Conservation (phyloP, 2,797 vertebrate genomes). For the Xerus rutilus region DNA sequence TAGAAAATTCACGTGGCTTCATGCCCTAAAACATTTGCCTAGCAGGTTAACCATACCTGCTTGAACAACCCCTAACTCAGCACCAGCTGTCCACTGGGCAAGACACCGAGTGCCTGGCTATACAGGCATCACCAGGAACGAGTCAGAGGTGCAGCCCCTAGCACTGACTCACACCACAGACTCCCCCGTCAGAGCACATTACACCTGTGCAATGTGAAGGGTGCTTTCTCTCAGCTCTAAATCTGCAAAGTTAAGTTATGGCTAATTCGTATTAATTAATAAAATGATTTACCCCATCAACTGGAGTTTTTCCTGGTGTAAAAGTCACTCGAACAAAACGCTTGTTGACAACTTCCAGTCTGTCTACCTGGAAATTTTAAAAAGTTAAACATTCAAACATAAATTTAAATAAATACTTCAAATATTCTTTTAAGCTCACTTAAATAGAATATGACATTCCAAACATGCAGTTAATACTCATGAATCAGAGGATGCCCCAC, state of each 20-base stretch:
- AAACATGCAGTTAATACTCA: not conserved
- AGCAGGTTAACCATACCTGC: too few species aligned
- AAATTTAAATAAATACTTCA: constrained; percentile 51
- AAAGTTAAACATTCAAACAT: constrained; percentile 67
- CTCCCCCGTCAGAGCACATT: not conserved
- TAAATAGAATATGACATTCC: not conserved
- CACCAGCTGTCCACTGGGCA: too few species aligned
- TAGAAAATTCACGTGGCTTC: too few species aligned
- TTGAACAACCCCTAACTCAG: too few species aligned
- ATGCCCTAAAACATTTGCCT: too few species aligned
- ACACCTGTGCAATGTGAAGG: not conserved
- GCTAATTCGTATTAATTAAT: constrained; percentile 58
- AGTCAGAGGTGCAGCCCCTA: too few species aligned
- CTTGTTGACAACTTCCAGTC: constrained; percentile 97
- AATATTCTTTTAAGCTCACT: constrained; percentile 38
- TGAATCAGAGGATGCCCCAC: not conserved
- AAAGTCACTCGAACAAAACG: constrained; percentile 96
- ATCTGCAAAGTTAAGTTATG: not conserved
- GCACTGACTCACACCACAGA: not conserved
- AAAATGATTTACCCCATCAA: constrained; percentile 91
- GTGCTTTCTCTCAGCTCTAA: not conserved
- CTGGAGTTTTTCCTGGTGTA: constrained; percentile 92
- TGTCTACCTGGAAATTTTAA: constrained; percentile 91
- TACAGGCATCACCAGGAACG: too few species aligned
- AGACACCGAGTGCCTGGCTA: too few species aligned